Evolutionary conservation across 2,113 vertebrate genomes (phyloP).

Genomic region (Apodemus sylvaticus): DNA sequence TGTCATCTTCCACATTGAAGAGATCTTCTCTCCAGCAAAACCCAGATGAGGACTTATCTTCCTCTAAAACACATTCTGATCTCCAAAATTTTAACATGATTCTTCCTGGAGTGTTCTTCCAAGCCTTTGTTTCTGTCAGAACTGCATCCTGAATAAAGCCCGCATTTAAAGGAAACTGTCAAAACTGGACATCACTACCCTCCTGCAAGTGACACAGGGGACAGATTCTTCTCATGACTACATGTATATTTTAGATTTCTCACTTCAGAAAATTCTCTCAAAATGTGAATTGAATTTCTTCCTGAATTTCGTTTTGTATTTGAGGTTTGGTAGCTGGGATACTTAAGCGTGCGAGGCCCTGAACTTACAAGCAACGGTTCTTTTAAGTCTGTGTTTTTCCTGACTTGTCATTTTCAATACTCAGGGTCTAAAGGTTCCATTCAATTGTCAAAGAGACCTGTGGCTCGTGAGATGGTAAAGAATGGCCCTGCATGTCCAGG

Average conservation of each 20-base stretch:
- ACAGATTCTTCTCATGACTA: neutral
- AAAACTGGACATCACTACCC: neutral
- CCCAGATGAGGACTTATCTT: neutral
- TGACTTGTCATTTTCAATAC: neutral
- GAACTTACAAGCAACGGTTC: constrained; percentile 13
- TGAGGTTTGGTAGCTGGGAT: neutral
- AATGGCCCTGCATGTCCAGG: neutral
- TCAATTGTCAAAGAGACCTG: neutral
- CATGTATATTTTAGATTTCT: neutral
- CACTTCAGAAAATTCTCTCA: neutral
- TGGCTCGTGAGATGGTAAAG: neutral
- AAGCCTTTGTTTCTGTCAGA: constrained; percentile 13
- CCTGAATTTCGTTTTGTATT: neutral
- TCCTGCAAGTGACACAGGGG: neutral
- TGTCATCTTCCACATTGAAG: neutral
- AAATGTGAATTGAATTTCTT: constrained; percentile 15
- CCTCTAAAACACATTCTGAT: neutral
- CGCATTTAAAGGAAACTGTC: constrained; percentile 18
- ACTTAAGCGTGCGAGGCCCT: neutral
- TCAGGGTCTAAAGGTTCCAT: constrained; percentile 2
- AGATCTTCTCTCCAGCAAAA: neutral
- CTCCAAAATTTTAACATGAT: neutral
- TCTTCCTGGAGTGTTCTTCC: neutral
- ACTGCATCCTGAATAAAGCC: neutral
- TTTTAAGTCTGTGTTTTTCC: neutral